phyloP scores from a whole-genome alignment of 2,797 vertebrate genomes.

The Schizothorax lantsangensis region DNA sequence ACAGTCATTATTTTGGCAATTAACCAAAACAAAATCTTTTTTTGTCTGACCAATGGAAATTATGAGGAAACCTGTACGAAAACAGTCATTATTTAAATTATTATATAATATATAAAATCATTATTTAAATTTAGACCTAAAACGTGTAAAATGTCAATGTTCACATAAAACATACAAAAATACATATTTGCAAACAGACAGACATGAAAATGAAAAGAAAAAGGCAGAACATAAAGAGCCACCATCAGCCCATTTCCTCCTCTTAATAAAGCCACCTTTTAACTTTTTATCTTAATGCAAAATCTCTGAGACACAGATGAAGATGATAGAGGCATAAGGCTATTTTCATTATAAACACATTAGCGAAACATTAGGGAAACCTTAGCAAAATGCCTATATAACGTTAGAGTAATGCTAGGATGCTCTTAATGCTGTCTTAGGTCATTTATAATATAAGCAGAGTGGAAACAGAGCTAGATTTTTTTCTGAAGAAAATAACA shows the following conservation, averaged over 20 bases:
- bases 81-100: background rate
- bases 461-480: background rate
- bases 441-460: background rate
- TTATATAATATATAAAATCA: no score
- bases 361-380: slow-evolving; percentile 19
- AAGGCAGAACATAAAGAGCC: background rate
- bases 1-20: background rate
- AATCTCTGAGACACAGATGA: slow-evolving; percentile 4
- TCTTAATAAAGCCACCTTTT: slow-evolving; percentile 10
- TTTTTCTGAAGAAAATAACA: background rate
- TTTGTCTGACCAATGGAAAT: no score
- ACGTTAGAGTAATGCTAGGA: background rate
- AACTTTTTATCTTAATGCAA: slow-evolving; percentile 34
- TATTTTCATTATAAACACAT: slow-evolving; percentile 33
- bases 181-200: background rate
- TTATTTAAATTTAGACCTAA: background rate
- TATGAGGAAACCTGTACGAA: background rate
- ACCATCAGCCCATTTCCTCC: background rate
- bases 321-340: background rate
- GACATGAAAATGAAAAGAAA: background rate
- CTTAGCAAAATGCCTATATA: slow-evolving; percentile 3
- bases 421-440: background rate
- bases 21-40: no score
- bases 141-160: background rate
- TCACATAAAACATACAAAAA: background rate